Evolutionary conservation across 1,140 invertebrate species (phyloP).

Genomic region (Melanaphis sacchari): DNA sequence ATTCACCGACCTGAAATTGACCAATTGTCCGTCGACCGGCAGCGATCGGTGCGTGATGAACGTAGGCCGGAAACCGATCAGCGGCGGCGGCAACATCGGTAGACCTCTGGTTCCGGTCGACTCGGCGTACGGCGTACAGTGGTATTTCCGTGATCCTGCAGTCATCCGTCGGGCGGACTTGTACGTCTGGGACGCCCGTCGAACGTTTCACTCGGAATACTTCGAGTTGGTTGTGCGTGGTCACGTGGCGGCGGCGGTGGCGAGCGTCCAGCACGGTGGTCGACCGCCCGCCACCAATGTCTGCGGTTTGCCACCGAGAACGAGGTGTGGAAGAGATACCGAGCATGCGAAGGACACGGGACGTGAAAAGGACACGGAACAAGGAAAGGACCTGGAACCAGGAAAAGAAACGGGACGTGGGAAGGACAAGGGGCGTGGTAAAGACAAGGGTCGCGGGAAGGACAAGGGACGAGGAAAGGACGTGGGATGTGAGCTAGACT

Average conservation of each 20-base stretch:
- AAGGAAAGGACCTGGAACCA: no score
- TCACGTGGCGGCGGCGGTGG: background rate
- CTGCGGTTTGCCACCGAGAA: background rate
- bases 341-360: no score
- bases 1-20: background rate
- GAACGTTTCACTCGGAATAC: background rate
- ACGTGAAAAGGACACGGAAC: no score
- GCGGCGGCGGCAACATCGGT: background rate
- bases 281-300: no score
- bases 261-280: background rate
- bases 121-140: background rate
- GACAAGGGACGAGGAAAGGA: background rate
- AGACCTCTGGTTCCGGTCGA: background rate
- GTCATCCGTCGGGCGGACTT: background rate
- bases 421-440: background rate
- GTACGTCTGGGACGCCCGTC: background rate
- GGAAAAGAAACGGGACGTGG: background rate
- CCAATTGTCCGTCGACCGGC: background rate
- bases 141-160: slow-evolving; percentile 11
- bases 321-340: no score
- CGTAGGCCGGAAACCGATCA: background rate
- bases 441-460: background rate
- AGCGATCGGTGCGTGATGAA: background rate
- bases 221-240: background rate
- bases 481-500: background rate